A percentile compares a stretch with the other conserved stretches of the same genome.
These are phyloP conservation scores for Anser brachyrhynchus DNA, from an alignment of 2,113 vertebrate species.

Conservation along the genomic window DNA sequence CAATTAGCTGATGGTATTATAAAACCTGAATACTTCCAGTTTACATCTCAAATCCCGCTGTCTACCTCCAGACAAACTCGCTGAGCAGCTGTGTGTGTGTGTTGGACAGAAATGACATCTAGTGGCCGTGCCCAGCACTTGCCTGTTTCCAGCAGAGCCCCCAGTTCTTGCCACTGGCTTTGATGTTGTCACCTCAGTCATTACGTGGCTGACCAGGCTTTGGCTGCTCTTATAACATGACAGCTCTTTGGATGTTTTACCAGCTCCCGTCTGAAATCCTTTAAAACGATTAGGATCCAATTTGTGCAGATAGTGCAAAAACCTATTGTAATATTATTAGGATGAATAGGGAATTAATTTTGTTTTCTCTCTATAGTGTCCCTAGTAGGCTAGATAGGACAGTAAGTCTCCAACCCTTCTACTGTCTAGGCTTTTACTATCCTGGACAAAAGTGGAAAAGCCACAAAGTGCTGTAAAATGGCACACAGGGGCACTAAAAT, in stretches of 20 bases:
- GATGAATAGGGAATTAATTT: constrained; percentile 31
- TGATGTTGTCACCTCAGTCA: not conserved
- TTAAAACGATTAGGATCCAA: constrained; percentile 37
- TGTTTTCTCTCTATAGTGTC: constrained; percentile 6
- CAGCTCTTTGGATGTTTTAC: constrained; percentile 7
- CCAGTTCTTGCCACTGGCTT: not conserved
- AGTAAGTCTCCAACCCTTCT: constrained; percentile 19
- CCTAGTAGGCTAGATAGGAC: not conserved
- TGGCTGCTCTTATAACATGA: not conserved
- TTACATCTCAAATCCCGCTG: not conserved
- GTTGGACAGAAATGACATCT: constrained; percentile 73
- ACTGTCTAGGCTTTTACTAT: constrained; percentile 49
- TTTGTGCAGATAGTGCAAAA: constrained; percentile 24
- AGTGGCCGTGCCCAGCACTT: constrained; percentile 49
- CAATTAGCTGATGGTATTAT: not conserved
- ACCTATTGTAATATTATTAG: constrained; percentile 45
- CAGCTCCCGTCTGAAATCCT: constrained; percentile 18
- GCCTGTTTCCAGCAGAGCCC: not conserved
- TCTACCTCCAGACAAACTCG: not conserved
- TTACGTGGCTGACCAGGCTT: not conserved
- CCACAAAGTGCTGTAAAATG: constrained; percentile 55
- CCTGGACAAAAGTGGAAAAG: constrained; percentile 58
- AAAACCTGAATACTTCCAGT: not conserved
- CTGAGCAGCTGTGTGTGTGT: not conserved
- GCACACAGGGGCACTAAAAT: constrained; percentile 48